Conservation (phyloP, 2,888 invertebrate species). For the Actias luna region DNA sequence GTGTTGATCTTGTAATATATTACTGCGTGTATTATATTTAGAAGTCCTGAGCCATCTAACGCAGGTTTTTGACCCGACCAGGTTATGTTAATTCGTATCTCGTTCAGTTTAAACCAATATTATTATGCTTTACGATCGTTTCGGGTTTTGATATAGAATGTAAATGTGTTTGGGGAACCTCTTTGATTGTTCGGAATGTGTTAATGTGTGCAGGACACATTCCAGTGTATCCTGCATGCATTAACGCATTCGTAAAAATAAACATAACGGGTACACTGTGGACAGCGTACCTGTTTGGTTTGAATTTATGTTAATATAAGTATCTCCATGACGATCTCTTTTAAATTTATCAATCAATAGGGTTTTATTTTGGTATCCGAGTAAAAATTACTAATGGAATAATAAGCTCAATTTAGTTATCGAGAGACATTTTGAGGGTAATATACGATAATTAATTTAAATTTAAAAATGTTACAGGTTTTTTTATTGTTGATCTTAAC, state of each 20-base stretch:
- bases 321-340: background rate
- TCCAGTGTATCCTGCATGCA: too few species aligned
- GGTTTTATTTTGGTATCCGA: too few species aligned
- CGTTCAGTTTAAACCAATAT: background rate
- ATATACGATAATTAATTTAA: background rate
- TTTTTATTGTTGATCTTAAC: background rate
- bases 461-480: background rate
- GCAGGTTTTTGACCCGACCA: conserved; percentile 15
- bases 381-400: too few species aligned
- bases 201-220: background rate
- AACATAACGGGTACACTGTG: too few species aligned
- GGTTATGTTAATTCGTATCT: conserved; percentile 16
- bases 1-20: background rate
- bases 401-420: too few species aligned
- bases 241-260: too few species aligned
- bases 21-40: background rate
- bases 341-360: too few species aligned
- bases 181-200: background rate
- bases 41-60: background rate
- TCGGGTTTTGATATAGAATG: conserved; percentile 5
- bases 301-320: background rate
- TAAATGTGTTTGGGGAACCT: background rate
- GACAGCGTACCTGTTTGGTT: background rate
- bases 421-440: background rate
- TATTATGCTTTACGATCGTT: conserved; percentile 10